These are phyloP conservation scores for Syrrhaptes paradoxus DNA, from an alignment of 2,113 vertebrate genomes.

Conservation along the genomic window DNA sequence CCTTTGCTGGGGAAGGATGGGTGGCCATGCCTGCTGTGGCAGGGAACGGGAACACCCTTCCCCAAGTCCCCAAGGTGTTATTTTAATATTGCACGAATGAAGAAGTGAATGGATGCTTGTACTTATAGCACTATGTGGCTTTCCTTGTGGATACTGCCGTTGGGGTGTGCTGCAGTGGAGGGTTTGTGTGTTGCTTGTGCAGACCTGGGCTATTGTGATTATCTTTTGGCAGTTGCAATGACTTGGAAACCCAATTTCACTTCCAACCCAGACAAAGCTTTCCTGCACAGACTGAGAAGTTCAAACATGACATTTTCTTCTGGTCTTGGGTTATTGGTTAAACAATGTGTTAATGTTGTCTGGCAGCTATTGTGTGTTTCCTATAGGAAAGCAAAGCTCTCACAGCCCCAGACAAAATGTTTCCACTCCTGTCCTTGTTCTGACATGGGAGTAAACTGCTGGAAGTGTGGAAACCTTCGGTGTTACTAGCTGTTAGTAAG, in stretches of 20 bases:
- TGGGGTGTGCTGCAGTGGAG: rapidly evolving
- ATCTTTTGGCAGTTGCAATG: neutral
- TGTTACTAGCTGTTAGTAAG: neutral
- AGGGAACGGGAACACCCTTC: neutral
- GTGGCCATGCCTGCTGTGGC: neutral
- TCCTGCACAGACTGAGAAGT: rapidly evolving
- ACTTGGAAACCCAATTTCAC: neutral
- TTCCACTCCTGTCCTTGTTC: neutral
- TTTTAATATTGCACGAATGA: neutral
- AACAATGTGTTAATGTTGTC: rapidly evolving
- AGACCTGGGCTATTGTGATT: neutral
- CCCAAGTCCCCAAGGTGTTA: neutral
- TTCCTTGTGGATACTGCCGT: rapidly evolving
- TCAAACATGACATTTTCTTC: neutral
- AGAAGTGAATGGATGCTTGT: neutral
- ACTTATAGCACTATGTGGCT: rapidly evolving
- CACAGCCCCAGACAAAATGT: neutral
- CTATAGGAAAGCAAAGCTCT: neutral
- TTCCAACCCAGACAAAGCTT: neutral
- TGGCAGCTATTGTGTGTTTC: neutral
- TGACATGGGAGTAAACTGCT: neutral
- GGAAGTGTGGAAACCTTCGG: neutral
- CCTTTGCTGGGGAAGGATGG: rapidly evolving
- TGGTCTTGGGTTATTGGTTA: neutral
- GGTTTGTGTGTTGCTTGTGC: rapidly evolving